Base-by-base conservation (phyloP, 1,140 invertebrate genomes). In the Plectrocnemia conspersa region DNA sequence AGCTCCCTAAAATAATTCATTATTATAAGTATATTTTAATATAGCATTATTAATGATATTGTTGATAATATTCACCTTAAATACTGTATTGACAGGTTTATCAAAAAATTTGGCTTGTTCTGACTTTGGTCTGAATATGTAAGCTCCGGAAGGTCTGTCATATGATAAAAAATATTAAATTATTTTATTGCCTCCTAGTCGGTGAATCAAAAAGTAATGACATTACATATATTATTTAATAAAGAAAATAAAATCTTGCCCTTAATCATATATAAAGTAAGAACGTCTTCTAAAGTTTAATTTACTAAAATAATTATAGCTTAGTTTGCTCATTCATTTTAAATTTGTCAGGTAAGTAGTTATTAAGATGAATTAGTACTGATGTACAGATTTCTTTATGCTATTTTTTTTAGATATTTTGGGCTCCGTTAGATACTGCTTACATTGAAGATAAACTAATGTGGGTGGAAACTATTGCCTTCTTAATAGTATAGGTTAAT, bases 111-210 rank as follows among this genome's bases (percentile, higher is more conserved):
- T 44, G 1, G 63, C 11, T 63, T 47, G 32, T 1, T 57, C 58
- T 25, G 67, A 63, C 5, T 77, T 78, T 0, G 91, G 91, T 38
- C 91, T 77, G 68, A 95, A 94, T 49, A 92, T 88, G 62, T 95
- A 95, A 0, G 91, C 90, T 0, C 91, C 91, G 0, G 88, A 89
- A 0, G 85, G 82, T 58, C 82, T 69, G 61, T 42, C 11, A 27
- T 9, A 2, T 35, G 13, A 15, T 48, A 5, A 19, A 48, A 21
- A 35, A 18, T 25, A 25, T 45, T 22, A 32, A 15, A 32, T 47
- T 47, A 27, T 32, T 22, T 5, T 45, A 45, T 25, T 38, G n/a
- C n/a, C n/a, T n/a, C n/a, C n/a, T n/a, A n/a, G n/a, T n/a, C n/a
- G n/a, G n/a, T n/a, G 27, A 9, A 9, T 32, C 9, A n/a, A n/a